Base-by-base conservation (phyloP, 2,113 vertebrate species). In the Etheostoma cragini region DNA sequence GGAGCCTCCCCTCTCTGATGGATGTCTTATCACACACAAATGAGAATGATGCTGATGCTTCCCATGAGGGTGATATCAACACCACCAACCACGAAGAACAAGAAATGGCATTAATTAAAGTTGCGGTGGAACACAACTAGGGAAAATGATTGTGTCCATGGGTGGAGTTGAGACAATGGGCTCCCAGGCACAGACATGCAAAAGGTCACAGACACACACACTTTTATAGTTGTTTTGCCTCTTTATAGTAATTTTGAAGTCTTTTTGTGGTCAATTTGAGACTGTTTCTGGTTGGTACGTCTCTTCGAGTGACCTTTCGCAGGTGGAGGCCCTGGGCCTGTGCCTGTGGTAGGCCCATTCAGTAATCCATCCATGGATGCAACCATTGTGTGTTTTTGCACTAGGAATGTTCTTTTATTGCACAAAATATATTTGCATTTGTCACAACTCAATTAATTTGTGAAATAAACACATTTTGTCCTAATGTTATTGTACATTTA, bases 1-100 rank as follows among this genome's bases (percentile, higher is more conserved):
- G 54, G 14, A 94, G 91, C 74, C 88, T 92, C 2, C 80, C 89
- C 3, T 89, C 85, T 10, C 78, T 92, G 67, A 5, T 67, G 1
- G 87, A 89, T 0, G 10, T 73, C 15, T 56, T 73, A 0, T 72
- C 75, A 19, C 61, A 76, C 1, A 54, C 52, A 14, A 26, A 78
- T 2, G 45, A 87, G 50, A 84, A 86, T 0, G 52, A 86, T 1
- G 21, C 4, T 11, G 70, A 52, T 52, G 66, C 14, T 60, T 16
- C 33, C 2, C 68, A 38, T 19, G 76, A 77, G 13, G 45, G 8
- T 19, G 62, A 65, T 42, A 15, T 10, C 19, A 24, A 68, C 13
- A 26, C n/a, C 47, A 0, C 3, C 22, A 26, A 33, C 12, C 21
- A 70, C 45, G 63, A 61, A 72, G 72, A 84, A 47, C 64, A 87